Evolutionary conservation across 37 sponge, comb jelly and placozoan species (phyloP).

Genomic region (Halichondria panicea): DNA sequence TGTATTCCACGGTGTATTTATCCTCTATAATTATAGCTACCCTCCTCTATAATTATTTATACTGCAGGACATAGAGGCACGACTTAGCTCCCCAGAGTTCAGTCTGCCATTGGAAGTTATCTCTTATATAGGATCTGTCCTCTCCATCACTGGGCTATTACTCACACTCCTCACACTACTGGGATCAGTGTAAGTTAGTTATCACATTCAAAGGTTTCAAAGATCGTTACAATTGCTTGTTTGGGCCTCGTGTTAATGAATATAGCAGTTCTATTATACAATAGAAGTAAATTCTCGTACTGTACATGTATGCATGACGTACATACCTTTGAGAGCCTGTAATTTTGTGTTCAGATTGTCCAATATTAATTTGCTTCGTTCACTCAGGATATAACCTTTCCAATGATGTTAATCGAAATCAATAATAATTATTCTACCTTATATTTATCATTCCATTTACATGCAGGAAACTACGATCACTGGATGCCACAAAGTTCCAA

Average conservation of each 20-base stretch:
- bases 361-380: background rate
- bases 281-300: too few species aligned
- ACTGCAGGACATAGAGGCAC: background rate
- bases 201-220: too few species aligned
- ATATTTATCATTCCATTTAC: background rate
- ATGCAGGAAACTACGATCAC: conserved; percentile 37
- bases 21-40: too few species aligned
- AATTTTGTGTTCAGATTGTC: background rate
- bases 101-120: conserved; percentile 9
- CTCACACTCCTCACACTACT: conserved; percentile 9
- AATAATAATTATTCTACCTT: too few species aligned
- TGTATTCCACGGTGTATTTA: too few species aligned
- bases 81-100: background rate
- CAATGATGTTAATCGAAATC: too few species aligned
- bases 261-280: too few species aligned
- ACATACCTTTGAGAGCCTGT: too few species aligned
- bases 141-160: conserved; percentile 31
- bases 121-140: conserved; percentile 15
- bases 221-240: too few species aligned
- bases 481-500: conserved; percentile 27
- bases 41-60: background rate
- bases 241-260: background rate
- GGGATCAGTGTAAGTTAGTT: conserved; percentile 17
- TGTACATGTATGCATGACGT: too few species aligned
- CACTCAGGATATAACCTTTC: too few species aligned